Conservation (phyloP, 2,888 invertebrate species). For the Clusia tigrina region DNA sequence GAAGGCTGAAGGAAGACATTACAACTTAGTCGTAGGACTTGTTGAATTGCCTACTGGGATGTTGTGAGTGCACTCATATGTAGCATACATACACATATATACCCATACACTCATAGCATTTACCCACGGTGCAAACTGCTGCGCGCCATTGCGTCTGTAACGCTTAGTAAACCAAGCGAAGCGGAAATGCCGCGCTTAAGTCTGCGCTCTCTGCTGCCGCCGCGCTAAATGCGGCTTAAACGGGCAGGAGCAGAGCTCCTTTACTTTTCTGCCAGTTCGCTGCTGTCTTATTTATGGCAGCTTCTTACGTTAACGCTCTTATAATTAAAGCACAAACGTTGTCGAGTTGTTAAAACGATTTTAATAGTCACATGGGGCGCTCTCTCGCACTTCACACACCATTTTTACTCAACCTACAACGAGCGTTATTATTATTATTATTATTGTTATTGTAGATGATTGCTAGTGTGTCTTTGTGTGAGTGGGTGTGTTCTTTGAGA, state of each 20-base stretch:
- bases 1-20: no score
- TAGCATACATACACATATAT: no score
- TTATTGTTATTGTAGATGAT: neutral
- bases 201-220: neutral
- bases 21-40: no score
- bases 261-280: neutral
- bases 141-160: constrained; percentile 12
- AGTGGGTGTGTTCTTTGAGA: neutral
- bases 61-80: no score
- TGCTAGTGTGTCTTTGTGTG: neutral
- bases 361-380: neutral
- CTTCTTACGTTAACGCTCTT: constrained; percentile 8
- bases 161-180: constrained; percentile 8
- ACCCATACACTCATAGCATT: neutral
- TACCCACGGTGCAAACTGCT: neutral
- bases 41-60: no score
- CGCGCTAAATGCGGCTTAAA: neutral
- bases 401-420: neutral
- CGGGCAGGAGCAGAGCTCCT: no score
- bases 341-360: constrained; percentile 11
- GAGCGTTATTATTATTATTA: no score
- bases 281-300: neutral
- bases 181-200: constrained; percentile 5
- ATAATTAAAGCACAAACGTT: constrained; percentile 3
- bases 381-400: neutral